Conservation (phyloP, 2,888 invertebrate species). For the Blera fallax region DNA sequence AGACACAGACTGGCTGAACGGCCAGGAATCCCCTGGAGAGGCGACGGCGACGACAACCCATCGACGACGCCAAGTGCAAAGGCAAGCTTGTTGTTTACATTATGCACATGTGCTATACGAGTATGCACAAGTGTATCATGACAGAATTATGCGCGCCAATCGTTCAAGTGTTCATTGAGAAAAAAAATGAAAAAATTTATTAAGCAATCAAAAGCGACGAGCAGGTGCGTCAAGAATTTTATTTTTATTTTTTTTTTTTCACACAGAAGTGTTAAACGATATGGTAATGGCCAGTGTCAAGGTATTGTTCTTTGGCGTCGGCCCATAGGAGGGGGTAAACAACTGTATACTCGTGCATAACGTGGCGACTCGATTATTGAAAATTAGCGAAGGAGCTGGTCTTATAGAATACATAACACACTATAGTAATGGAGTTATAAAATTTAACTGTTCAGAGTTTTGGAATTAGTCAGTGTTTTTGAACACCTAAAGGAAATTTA, state of each 20-base stretch:
- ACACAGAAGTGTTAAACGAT: background rate
- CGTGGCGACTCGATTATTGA: conserved; percentile 8
- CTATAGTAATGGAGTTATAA: background rate
- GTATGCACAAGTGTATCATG: conserved; percentile 20
- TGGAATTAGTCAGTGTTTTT: no score
- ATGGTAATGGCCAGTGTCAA: conserved; percentile 18
- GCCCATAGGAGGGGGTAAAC: background rate
- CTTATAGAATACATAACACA: conserved; percentile 22
- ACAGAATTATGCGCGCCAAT: background rate
- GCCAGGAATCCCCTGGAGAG: conserved; percentile 28
- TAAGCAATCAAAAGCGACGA: conserved; percentile 5
- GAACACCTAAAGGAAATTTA: no score
- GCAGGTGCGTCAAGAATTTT: conserved; percentile 25
- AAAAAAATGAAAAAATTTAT: background rate
- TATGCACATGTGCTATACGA: conserved; percentile 34
- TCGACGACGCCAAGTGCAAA: conserved; percentile 24
- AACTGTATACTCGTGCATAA: conserved; percentile 1
- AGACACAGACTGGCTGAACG: conserved; percentile 5
- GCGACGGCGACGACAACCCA: background rate
- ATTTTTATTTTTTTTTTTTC: background rate
- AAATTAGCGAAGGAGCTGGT: conserved; percentile 5
- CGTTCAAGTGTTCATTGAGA: conserved; percentile 3
- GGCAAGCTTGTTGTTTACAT: conserved; percentile 7
- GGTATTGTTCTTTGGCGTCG: background rate
- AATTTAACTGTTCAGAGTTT: background rate